Evolutionary conservation across 2,888 invertebrate species (phyloP).

Genomic region (Eumerus sabulonum): DNA sequence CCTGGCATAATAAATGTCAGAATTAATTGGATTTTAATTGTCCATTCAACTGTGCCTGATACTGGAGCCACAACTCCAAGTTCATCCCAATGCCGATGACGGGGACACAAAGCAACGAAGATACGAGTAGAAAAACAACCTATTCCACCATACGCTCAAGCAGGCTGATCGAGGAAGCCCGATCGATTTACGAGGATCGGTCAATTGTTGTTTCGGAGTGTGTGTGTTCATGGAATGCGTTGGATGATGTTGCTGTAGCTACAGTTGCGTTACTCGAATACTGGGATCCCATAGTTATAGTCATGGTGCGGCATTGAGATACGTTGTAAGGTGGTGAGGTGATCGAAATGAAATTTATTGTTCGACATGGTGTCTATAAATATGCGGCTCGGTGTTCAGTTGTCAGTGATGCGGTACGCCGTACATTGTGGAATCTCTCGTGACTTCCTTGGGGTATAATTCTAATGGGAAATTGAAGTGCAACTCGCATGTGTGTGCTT

Average conservation of each 20-base stretch:
- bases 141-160: too few relatives aligned
- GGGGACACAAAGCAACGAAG: conserved; percentile 12
- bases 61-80: too few relatives aligned
- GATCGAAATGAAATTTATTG: conserved; percentile 68
- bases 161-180: neutral
- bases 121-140: conserved; percentile 5
- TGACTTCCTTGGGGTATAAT: conserved; percentile 65
- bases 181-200: conserved; percentile 18
- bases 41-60: conserved; percentile 72
- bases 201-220: conserved; percentile 16
- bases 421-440: conserved; percentile 44
- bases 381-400: conserved; percentile 58
- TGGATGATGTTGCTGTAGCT: neutral
- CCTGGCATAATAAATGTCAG: conserved; percentile 76
- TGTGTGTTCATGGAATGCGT: conserved; percentile 28
- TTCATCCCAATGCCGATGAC: too few relatives aligned
- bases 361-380: conserved; percentile 62
- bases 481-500: conserved; percentile 38
- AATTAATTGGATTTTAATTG: conserved; percentile 79
- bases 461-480: conserved; percentile 66
- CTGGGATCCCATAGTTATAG: conserved; percentile 56
- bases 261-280: neutral
- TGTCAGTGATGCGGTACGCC: conserved; percentile 57
- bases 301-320: neutral
- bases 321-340: conserved; percentile 24